Base-by-base conservation (phyloP, 2,888 invertebrate genomes). In the Pollenia labialis region DNA sequence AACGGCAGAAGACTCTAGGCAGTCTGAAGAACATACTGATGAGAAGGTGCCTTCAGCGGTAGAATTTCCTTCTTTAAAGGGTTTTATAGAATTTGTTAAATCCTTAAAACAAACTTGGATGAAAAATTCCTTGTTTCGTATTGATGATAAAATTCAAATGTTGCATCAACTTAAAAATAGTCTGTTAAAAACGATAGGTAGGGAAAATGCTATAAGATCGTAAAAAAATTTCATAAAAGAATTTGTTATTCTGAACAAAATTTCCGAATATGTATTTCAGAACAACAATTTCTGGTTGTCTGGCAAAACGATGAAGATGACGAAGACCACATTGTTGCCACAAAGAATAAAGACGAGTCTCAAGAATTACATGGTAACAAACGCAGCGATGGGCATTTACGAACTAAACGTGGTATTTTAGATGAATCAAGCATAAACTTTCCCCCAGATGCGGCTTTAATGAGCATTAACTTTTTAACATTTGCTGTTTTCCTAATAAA, bases 401-500 rank as follows among this genome's bases (percentile, higher is more conserved):
- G 90, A 87, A 92, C 88, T 69, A 91, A 89, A 60, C 92, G 90
- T 62, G 92, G 92, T 52, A 76, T 92, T 68, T 85, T 93, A 50
- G 93, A 93, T 40, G 94, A 95, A 11, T 94, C 95, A 1, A 95
- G 95, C 89, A 94, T 97, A 89, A 96, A 96, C 88, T 97, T 97
- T 92, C 97, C 97, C 12, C 97, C 97, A 6, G 97, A 97, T 93
- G 96, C 96, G 64, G 96, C 97, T 0, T 94, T 97, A 72, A 96
- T 97, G 95, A 96, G 97, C 52, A 96, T 97, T 88, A 96, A 97
- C 32, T 97, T 97, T 92, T 94, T 97, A 11, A 97, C 97, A 0
- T 97, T 97, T 92, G 97, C 97, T 0, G 97, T 97, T 8, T 97
- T 97, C 91, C 94, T 97, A 79, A 96, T 97, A 72, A 97, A 97